Evolutionary conservation across 2,797 vertebrate species (phyloP).

Genomic region (Acrocephalus scirpaceus): DNA sequence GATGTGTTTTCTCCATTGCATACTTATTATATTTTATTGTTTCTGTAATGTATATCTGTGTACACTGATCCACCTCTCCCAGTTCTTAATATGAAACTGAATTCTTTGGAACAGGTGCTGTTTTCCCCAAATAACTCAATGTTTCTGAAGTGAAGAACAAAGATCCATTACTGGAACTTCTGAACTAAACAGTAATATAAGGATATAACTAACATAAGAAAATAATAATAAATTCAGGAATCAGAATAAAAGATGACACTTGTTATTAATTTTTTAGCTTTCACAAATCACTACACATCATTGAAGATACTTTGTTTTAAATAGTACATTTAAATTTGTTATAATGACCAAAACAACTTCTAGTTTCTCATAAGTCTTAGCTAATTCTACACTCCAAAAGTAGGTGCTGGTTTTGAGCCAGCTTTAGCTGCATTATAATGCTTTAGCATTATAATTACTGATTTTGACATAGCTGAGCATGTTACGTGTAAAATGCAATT

Average conservation of each 20-base stretch:
- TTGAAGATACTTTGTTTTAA: background rate
- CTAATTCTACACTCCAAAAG: background rate
- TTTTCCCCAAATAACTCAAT: background rate
- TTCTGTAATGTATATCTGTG: background rate
- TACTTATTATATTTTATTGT: background rate
- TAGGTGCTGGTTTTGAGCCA: background rate
- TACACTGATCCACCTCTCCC: background rate
- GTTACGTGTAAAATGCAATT: background rate
- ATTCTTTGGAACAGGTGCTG: background rate
- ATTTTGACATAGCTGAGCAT: background rate
- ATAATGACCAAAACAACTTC: background rate
- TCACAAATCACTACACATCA: background rate
- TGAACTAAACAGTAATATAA: background rate
- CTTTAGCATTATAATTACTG: background rate
- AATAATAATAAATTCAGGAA: background rate
- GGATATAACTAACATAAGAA: background rate
- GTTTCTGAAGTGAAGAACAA: background rate
- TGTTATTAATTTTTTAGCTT: background rate
- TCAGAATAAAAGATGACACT: background rate
- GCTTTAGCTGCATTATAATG: background rate
- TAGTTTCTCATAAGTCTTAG: background rate
- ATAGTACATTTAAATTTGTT: background rate
- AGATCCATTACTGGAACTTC: background rate
- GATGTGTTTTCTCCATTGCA: rapidly evolving
- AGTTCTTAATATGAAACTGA: background rate